Percentiles rank a stretch among this genome's conserved stretches.
Conservation (phyloP, 2,888 invertebrate species). For the Mesorhabditis belari region DNA sequence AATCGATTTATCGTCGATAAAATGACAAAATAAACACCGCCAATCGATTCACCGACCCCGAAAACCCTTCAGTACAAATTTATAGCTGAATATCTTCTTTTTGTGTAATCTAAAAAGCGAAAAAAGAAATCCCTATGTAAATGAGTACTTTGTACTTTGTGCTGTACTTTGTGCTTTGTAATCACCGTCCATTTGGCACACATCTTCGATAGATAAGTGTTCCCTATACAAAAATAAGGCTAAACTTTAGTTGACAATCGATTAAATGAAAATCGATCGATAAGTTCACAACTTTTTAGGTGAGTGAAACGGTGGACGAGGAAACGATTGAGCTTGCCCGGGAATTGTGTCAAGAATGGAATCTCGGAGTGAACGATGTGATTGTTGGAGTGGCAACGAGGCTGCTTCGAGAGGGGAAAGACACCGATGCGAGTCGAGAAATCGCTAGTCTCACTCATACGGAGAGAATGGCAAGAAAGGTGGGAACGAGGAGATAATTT, state of each 20-base stretch:
- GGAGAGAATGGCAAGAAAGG: not conserved
- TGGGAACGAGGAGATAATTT: too few species aligned
- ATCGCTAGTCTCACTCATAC: conserved; percentile 8
- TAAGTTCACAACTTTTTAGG: conserved; percentile 5
- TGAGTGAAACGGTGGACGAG: conserved; percentile 21
- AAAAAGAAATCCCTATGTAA: too few species aligned
- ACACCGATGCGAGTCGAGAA: conserved; percentile 12
- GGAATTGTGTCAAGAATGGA: not conserved
- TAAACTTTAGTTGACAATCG: too few species aligned
- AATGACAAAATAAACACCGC: too few species aligned
- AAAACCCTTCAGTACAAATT: too few species aligned
- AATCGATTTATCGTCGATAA: not conserved
- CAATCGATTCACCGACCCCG: too few species aligned
- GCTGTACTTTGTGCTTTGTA: too few species aligned
- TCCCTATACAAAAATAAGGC: too few species aligned
- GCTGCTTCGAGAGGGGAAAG: conserved; percentile 21
- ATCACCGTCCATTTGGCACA: too few species aligned
- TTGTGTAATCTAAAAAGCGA: too few species aligned
- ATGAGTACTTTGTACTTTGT: too few species aligned
- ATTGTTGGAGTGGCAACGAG: conserved; percentile 13
- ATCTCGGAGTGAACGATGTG: not conserved
- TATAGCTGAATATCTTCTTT: too few species aligned
- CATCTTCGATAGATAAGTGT: not conserved
- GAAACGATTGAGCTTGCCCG: conserved; percentile 18
- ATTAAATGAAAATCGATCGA: not conserved